These are phyloP conservation scores for Spea hammondii DNA, from an alignment of 2,797 vertebrate genomes.

Conservation along the genomic window DNA sequence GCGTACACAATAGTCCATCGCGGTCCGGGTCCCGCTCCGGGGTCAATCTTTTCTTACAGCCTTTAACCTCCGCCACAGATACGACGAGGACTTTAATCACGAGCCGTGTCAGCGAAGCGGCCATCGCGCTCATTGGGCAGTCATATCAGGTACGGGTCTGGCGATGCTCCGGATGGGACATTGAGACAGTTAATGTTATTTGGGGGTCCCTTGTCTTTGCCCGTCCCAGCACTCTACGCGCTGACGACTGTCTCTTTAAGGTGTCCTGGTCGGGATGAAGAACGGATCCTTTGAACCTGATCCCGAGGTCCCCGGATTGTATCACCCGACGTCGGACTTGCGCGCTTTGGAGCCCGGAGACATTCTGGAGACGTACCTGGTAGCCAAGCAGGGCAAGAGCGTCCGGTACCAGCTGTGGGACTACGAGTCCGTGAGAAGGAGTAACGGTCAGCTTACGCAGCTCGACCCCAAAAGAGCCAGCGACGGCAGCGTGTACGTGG, in stretches of 20 bases:
- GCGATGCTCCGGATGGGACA: not conserved
- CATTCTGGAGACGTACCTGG: constrained; percentile 67
- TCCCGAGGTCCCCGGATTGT: constrained; percentile 57
- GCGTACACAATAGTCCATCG: too few relatives aligned
- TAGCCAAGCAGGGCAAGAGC: constrained; percentile 92
- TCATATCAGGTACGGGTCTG: constrained; percentile 72
- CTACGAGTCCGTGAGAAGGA: constrained; percentile 67
- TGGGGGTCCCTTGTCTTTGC: too few relatives aligned
- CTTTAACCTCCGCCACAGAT: constrained; percentile 66
- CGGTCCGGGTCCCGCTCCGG: too few relatives aligned
- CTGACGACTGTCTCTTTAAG: constrained; percentile 56
- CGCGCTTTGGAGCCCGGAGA: not conserved
- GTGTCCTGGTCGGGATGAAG: constrained; percentile 75
- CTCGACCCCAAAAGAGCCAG: constrained; percentile 75
- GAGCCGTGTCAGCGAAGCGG: constrained; percentile 80
- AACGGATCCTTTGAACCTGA: constrained; percentile 62
- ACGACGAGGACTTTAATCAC: constrained; percentile 89
- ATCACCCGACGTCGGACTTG: constrained; percentile 62
- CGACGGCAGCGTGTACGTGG: constrained; percentile 74
- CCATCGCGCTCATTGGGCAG: constrained; percentile 87
- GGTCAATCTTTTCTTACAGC: not conserved
- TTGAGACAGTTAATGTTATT: too few relatives aligned
- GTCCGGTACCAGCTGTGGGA: constrained; percentile 84
- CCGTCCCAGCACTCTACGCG: not conserved
- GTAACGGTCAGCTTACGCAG: constrained; percentile 79